Conservation (phyloP, 1,140 invertebrate genomes). For the Nymphalis io region DNA sequence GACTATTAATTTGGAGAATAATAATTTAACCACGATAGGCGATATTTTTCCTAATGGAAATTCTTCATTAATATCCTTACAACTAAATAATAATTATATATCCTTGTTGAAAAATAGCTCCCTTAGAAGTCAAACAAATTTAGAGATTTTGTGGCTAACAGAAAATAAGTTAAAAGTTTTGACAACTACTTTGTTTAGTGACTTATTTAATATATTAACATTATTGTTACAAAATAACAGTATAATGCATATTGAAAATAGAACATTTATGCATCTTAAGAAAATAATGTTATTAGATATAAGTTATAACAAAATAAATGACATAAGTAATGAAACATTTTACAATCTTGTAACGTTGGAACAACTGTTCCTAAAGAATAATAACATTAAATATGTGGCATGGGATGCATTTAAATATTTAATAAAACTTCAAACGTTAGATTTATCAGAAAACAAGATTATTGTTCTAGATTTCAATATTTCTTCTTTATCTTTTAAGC, state of each 20-base stretch:
- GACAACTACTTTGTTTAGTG: conserved; percentile 86
- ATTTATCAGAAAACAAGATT: conserved; percentile 85
- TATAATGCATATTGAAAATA: conserved; percentile 89
- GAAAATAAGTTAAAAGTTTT: conserved; percentile 90
- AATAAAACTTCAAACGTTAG: conserved; percentile 83
- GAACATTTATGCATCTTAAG: conserved; percentile 88
- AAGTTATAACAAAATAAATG: conserved; percentile 86
- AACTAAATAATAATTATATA: conserved; percentile 91
- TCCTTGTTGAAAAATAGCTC: conserved; percentile 88
- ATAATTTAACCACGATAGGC: conserved; percentile 87
- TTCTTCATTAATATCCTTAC: conserved; percentile 90
- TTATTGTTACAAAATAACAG: conserved; percentile 92
- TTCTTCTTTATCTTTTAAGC: conserved; percentile 83
- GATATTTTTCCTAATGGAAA: conserved; percentile 89
- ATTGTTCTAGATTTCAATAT: conserved; percentile 82
- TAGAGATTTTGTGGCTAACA: conserved; percentile 93
- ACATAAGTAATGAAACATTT: conserved; percentile 85
- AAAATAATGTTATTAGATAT: conserved; percentile 89
- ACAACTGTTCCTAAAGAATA: conserved; percentile 84
- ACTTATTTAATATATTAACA: conserved; percentile 87
- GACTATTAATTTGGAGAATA: conserved; percentile 93
- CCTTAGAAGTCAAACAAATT: conserved; percentile 87
- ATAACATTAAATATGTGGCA: conserved; percentile 83
- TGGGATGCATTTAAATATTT: conserved; percentile 83
- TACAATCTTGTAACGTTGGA: conserved; percentile 83